These are phyloP conservation scores for Sussaba pulchella DNA, from an alignment of 2,888 invertebrate species.

Conservation along the genomic window DNA sequence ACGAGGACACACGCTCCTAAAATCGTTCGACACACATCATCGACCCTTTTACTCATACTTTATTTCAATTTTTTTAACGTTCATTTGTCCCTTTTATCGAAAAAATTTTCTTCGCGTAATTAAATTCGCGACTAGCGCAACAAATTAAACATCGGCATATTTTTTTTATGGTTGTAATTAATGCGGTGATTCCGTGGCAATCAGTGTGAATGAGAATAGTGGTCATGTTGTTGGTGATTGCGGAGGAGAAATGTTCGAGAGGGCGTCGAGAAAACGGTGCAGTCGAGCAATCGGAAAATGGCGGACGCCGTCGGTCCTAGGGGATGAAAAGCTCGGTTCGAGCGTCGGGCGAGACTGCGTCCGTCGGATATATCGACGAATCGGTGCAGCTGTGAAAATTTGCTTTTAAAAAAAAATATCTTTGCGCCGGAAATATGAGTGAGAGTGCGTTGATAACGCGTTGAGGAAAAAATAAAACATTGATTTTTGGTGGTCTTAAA, in stretches of 20 bases:
- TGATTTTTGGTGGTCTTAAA: neutral
- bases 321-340: constrained; percentile 39
- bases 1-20: constrained; percentile 66
- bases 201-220: too few relatives aligned
- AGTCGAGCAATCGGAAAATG: constrained; percentile 38
- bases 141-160: too few relatives aligned
- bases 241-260: too few relatives aligned
- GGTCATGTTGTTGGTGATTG: too few relatives aligned
- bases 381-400: neutral
- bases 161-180: too few relatives aligned
- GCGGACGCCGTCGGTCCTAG: constrained; percentile 29
- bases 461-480: neutral
- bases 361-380: constrained; percentile 49
- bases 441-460: neutral
- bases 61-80: constrained; percentile 15
- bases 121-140: too few relatives aligned
- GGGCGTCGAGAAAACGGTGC: neutral
- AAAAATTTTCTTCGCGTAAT: too few relatives aligned
- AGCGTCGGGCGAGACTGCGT: neutral
- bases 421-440: neutral
- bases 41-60: constrained; percentile 48
- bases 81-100: too few relatives aligned
- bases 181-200: too few relatives aligned
- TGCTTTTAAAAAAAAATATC: neutral
- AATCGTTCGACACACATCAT: constrained; percentile 19